Evolutionary conservation across 35 echinoderm and acorn worm genomes (phyloP).

Genomic region (Heliocidaris tuberculata): DNA sequence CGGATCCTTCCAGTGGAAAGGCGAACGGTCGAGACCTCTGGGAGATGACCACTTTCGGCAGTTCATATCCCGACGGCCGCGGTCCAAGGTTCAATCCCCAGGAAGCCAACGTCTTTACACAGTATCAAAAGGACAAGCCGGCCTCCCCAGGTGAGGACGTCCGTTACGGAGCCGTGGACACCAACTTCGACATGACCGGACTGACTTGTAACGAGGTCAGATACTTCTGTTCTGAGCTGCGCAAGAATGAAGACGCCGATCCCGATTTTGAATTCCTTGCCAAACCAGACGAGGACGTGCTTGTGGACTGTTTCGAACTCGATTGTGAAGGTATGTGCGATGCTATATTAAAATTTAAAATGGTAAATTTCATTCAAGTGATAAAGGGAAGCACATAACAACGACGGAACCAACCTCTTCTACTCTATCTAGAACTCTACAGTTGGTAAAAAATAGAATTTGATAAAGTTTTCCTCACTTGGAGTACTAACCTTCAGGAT

Average conservation of each 20-base stretch:
- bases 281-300: slow-evolving; percentile 54
- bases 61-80: slow-evolving; percentile 57
- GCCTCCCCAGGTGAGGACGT: slow-evolving; percentile 68
- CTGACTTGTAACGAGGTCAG: slow-evolving; percentile 66
- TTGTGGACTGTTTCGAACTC: slow-evolving; percentile 56
- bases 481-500: no score
- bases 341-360: neutral
- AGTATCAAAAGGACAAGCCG: slow-evolving; percentile 65
- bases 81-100: slow-evolving; percentile 52
- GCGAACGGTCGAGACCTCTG: slow-evolving; percentile 74
- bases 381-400: no score
- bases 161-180: slow-evolving; percentile 65
- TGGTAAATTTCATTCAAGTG: no score
- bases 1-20: slow-evolving; percentile 66
- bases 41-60: slow-evolving; percentile 73
- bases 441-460: no score
- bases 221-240: slow-evolving; percentile 85
- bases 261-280: slow-evolving; percentile 74
- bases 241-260: slow-evolving; percentile 56
- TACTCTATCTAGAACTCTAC: no score
- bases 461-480: no score
- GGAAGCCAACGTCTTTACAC: slow-evolving; percentile 41
- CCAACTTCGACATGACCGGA: slow-evolving; percentile 79
- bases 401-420: no score
- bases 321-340: slow-evolving; percentile 69